Evolutionary conservation across 2,113 vertebrate species (phyloP), one percentile per base, ranked within the genome.

Genomic region (Anas platyrhynchos): DNA sequence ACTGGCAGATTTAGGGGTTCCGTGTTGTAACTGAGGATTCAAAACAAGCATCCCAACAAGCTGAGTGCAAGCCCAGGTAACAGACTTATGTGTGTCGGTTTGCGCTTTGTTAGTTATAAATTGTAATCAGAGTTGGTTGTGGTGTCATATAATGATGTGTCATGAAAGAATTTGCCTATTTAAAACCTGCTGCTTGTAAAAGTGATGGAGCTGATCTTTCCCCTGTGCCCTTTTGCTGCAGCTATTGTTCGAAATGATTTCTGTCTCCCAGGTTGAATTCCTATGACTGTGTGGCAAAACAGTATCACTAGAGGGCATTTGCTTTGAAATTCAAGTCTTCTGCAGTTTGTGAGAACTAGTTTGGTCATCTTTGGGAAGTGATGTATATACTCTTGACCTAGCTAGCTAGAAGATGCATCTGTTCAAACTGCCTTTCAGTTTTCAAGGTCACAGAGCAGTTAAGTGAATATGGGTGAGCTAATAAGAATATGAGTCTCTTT

Each of bases 1-100:
- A 27, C 34, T 80, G 72, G 46, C 79, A 94, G 91, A 84, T 92
- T 87, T 79, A 96, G 93, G 72, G 58, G 68, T 48, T 55, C 26
- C 46, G n/a, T 52, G 54, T 89, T 31, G 7, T 79, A 82, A 77
- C 36, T 59, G 82, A 87, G 74, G 52, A 54, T 80, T 93, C 77
- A 85, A 50, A 93, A 41, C 44, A 81, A 78, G 38, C 61, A 61
- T 58, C 43, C 78, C 50, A 72, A 54, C 32, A 58, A 68, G 44
- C 76, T 76, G 52, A 86, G 50, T 54, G 61, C 59, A 41, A n/a
- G 65, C 83, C n/a, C 58, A 73, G 56, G 54, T 86, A 77, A 63
- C 67, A 89, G 86, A 18, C 44, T 94, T 77, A 7, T 5, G 20
- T 54, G 75, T 58, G 38, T 72, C 83, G 56, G 31, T 43, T 86